Evolutionary conservation across 2,113 vertebrate species (phyloP).

Genomic region (Dromaius novaehollandiae): DNA sequence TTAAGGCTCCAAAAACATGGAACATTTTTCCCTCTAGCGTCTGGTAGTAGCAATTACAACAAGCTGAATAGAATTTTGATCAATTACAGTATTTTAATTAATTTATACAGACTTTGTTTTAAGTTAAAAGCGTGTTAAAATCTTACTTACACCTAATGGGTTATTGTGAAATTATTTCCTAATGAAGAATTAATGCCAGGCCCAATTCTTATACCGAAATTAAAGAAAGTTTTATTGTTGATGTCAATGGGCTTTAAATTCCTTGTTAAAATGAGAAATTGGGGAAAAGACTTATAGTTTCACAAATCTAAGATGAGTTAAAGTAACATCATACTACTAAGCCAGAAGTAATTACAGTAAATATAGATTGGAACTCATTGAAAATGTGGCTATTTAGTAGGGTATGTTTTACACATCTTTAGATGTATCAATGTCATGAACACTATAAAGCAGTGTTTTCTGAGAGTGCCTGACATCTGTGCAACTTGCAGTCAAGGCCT

Average conservation of each 20-base stretch:
- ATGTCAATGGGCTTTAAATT: background rate
- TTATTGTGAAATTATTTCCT: background rate
- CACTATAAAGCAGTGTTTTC: background rate
- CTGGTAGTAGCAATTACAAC: slow-evolving; percentile 36
- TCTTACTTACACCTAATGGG: background rate
- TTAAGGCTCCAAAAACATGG: background rate
- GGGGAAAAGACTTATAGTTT: background rate
- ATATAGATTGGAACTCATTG: background rate
- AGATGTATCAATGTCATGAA: background rate
- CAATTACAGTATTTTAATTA: background rate
- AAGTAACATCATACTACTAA: background rate
- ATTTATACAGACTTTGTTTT: background rate
- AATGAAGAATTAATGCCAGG: background rate
- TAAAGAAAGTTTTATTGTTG: background rate
- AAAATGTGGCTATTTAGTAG: background rate
- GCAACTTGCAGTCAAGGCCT: background rate
- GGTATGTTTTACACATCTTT: background rate
- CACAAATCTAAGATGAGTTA: background rate
- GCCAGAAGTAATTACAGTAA: background rate
- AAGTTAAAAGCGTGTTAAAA: background rate
- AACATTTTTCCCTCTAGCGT: slow-evolving; percentile 66
- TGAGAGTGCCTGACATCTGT: background rate
- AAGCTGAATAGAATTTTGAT: background rate
- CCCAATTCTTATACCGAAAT: background rate
- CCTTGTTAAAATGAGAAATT: background rate